Base-by-base conservation (phyloP, 2,888 invertebrate genomes). In the Epinotia nisella region DNA sequence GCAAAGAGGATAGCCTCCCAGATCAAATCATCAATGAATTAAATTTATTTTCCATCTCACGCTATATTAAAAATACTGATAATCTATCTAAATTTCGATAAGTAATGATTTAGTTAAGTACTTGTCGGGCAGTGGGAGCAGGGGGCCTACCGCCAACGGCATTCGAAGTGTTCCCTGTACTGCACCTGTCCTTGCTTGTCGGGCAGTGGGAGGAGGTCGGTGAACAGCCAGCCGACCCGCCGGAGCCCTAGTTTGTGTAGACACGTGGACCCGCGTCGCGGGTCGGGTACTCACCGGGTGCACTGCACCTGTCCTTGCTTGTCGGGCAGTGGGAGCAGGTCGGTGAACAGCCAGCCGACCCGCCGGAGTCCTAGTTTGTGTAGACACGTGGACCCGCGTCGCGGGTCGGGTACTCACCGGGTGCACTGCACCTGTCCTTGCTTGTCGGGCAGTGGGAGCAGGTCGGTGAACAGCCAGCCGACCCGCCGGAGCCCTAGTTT, bases 281-380 rank as follows among this genome's bases (percentile, higher is more conserved):
- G 39, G 95, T 94, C 83, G 96, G 41, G 13, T 19, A 55, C 53
- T 55, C 53, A 55, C 53, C 53, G 17, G 53, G 64, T 53, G 82
- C 95, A 95, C 89, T 94, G 94, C 4, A 98, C 98, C 77, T 98
- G 21, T 24, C 21, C 21, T 2, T 95, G 95, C 81, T 95, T 95
- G 58, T 96, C 91, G 92, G 98, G 97, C 78, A 97, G 96, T 74
- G 98, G 96, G 82, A 98, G 95, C 76, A 99, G 95, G 94, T 99
- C 99, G 19, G 99, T 99, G 91, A 99, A 99, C 81, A 99, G 98
- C 99, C 99, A 99, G 72, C 99, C 99, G 76, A 99, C 96, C 79
- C 89, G 88, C 76, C 92, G 91, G 81, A 99, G 94, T 24, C 98
- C 98, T 73, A 99, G 95, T 71, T 95, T 94, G 39, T n/a, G 86